Evolutionary conservation across 1,140 invertebrate species (phyloP), one percentile per base, ranked within the genome.

Genomic region (Carposina sasakii): DNA sequence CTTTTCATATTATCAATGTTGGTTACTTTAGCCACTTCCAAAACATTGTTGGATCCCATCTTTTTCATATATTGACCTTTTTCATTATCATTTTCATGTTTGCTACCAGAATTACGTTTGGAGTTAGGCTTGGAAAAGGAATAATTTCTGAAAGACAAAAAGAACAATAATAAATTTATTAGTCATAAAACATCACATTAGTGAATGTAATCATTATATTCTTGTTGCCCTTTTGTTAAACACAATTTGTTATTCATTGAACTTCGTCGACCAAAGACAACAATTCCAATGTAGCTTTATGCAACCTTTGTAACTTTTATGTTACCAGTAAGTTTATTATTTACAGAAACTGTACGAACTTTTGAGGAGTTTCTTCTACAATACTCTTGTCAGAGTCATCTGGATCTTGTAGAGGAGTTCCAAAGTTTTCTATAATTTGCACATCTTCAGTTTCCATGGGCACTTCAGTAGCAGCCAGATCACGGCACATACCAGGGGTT

Each of bases 301-400:
- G n/a, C n/a, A n/a, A n/a, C n/a, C n/a, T n/a, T n/a, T n/a, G n/a
- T n/a, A n/a, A n/a, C n/a, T n/a, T n/a, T n/a, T n/a, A n/a, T n/a
- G n/a, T n/a, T n/a, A n/a, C n/a, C n/a, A n/a, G n/a, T n/a, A n/a
- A n/a, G n/a, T n/a, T n/a, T n/a, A n/a, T n/a, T n/a, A n/a, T n/a
- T n/a, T n/a, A n/a, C n/a, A n/a, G n/a, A n/a, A n/a, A n/a, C n/a
- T n/a, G n/a, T 46, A 68, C 63, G 48, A 63, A 85, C 81, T 85
- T 85, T 57, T 84, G 81, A 44, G 81, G 81, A 44, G 82, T 84
- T 21, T 83, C 78, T 52, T 84, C 79, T 23, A 81, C 72, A 33
- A 85, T 56, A 49, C 71, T 75, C 41, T 58, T 61, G 48, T 79
- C 82, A 36, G 71, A 79, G 51, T 70, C 76, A 50, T 76, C 63